A percentile compares a stretch with the other conserved stretches of the same genome.
phyloP scores from a whole-genome alignment of 2,888 invertebrate genomes.

The Erebia epiphron region DNA sequence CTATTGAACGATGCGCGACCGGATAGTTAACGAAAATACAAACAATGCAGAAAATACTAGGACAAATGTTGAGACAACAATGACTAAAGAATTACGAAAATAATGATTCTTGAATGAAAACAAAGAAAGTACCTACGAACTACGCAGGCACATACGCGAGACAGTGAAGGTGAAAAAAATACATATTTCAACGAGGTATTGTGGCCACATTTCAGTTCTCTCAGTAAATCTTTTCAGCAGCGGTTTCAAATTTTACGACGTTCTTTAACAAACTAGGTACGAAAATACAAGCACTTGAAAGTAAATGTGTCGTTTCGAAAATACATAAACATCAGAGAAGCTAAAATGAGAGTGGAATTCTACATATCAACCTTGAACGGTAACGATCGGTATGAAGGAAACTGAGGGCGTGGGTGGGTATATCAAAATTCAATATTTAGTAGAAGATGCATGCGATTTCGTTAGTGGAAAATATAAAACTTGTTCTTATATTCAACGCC shows the following conservation, averaged over 20 bases:
- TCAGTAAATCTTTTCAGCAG: slow-evolving; percentile 10
- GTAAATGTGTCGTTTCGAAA: slow-evolving; percentile 10
- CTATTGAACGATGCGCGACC: too few species aligned
- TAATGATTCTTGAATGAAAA: background rate
- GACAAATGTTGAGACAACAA: too few species aligned
- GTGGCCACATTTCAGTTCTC: background rate
- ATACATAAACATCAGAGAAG: slow-evolving; percentile 14
- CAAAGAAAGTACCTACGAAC: background rate
- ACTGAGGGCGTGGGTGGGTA: slow-evolving; percentile 21
- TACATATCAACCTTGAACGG: slow-evolving; percentile 24
- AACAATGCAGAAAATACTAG: too few species aligned
- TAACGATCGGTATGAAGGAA: slow-evolving; percentile 33
- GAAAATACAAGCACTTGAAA: slow-evolving; percentile 20
- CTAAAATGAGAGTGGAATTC: slow-evolving; percentile 29
- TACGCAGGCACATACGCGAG: too few species aligned
- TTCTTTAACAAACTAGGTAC: background rate
- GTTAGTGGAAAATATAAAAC: background rate
- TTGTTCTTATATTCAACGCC: background rate
- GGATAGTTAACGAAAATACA: too few species aligned
- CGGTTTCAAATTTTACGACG: slow-evolving; percentile 8
- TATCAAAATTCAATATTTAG: background rate
- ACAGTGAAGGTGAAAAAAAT: background rate
- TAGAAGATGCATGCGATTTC: background rate
- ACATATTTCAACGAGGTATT: background rate
- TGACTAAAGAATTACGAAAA: too few species aligned